phyloP scores from a whole-genome alignment of 2,888 invertebrate genomes.

The Cinara cedri region DNA sequence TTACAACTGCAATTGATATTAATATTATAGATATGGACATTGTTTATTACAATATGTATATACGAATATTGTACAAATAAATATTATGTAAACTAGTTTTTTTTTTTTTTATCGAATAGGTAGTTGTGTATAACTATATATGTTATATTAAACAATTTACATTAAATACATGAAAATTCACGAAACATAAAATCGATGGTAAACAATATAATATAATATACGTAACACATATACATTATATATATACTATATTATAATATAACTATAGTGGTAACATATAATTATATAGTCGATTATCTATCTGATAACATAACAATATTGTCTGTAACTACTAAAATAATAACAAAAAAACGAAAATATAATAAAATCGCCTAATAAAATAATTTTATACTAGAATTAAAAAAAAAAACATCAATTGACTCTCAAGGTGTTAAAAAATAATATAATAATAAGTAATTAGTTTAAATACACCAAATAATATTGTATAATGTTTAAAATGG shows the following conservation, averaged over 20 bases:
- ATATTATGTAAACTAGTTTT: neutral
- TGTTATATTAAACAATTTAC: conserved; percentile 16
- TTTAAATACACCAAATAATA: neutral
- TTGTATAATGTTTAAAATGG: neutral
- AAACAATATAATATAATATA: neutral
- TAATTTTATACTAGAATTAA: neutral
- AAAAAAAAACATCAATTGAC: conserved; percentile 1
- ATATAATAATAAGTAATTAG: too few species aligned
- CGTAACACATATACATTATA: too few species aligned
- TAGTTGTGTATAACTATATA: neutral
- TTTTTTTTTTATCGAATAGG: neutral
- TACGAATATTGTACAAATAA: too few species aligned
- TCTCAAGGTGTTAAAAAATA: neutral
- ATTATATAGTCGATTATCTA: neutral
- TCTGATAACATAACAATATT: neutral
- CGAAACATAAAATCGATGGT: neutral
- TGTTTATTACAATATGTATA: conserved; percentile 19
- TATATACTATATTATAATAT: too few species aligned
- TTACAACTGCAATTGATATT: conserved; percentile 39
- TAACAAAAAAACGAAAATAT: neutral
- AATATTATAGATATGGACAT: conserved; percentile 37
- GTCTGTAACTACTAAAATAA: neutral
- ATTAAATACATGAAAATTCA: conserved; percentile 24
- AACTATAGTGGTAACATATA: conserved; percentile 14
- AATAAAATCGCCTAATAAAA: neutral